Percentiles rank a stretch among this genome's conserved stretches.
These are phyloP conservation scores for Hystrix cristata DNA, from an alignment of 2,113 vertebrate genomes.

Conservation along the genomic window DNA sequence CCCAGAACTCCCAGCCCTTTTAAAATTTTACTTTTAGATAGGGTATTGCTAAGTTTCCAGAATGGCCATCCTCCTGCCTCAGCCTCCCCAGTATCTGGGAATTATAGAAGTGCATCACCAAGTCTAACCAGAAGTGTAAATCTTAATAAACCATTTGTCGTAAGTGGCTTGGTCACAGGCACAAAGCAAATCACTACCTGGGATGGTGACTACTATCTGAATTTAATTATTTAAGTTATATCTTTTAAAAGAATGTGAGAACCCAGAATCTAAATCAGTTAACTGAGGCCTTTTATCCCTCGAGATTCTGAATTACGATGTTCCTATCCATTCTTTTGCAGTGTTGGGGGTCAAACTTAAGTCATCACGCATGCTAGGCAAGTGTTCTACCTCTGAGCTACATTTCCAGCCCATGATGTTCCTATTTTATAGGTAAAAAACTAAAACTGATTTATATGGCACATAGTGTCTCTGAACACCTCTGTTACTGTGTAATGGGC, in stretches of 20 bases:
- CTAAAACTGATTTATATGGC: background rate
- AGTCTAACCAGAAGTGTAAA: background rate
- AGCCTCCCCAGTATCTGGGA: no score
- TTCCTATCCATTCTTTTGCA: no score
- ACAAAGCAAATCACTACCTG: background rate
- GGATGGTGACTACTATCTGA: background rate
- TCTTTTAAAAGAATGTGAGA: background rate
- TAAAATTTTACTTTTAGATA: no score
- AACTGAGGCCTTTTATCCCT: background rate
- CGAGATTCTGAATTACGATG: no score
- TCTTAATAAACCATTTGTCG: background rate
- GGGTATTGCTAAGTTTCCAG: no score
- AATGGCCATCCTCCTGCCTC: no score
- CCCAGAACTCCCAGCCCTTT: no score
- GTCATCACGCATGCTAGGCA: no score
- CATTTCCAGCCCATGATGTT: background rate
- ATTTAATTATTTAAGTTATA: background rate
- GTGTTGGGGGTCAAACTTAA: no score
- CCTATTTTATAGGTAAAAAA: conserved; percentile 20
- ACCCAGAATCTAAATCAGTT: conserved; percentile 2
- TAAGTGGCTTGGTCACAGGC: background rate
- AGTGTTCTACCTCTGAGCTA: no score
- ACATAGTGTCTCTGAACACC: background rate
- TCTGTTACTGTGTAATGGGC: no score
- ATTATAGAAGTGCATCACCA: no score